Base-by-base conservation (phyloP, 2,113 vertebrate species). In the Typhlomys cinereus region DNA sequence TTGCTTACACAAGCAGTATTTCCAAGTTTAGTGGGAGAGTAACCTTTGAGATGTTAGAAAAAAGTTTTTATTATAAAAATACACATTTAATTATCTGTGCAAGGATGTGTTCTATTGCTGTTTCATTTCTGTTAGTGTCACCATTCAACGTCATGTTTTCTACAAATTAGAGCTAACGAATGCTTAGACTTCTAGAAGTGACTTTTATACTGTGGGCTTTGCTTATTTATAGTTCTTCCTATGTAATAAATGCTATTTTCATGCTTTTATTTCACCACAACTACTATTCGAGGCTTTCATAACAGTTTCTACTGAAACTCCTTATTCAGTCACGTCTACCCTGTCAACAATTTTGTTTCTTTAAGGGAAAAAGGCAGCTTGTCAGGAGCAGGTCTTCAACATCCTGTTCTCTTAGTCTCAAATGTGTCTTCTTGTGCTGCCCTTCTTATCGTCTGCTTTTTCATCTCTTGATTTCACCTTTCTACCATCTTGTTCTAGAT, bases 11-110 rank as follows among this genome's bases (percentile, higher is more conserved):
- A 61, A 52, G 21, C 9, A 70, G 4, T 66, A 85, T 50, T 59
- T 70, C 44, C 21, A 27, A 61, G 34, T 66, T 91, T 82, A 75
- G n/a, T 88, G 64, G 6, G 14, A 85, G 41, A 5, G 21, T 57
- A 88, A 70, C n/a, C n/a, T 54, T 57, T 92, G 87, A 71, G 23
- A 88, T 88, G 61, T 52, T 31, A 59, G 39, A 87, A 94, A 84
- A 9, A 61, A 71, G 5, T 73, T 76, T 89, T 67, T 31, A 17
- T 86, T 85, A 67, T 66, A 46, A 73, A 57, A 29, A 17, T 85
- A 7, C 20, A 31, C 11, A 29, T 29, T 69, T 91, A 39, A 39
- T 62, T 31, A 46, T 76, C 91, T 46, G 39, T 83, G 7, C 64
- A 54, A 75, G 84, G 34, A 93, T 84, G 36, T 34, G 66, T 75